These are phyloP conservation scores for Urocynchramus pylzowi DNA, from an alignment of 2,113 vertebrate genomes.

Conservation along the genomic window DNA sequence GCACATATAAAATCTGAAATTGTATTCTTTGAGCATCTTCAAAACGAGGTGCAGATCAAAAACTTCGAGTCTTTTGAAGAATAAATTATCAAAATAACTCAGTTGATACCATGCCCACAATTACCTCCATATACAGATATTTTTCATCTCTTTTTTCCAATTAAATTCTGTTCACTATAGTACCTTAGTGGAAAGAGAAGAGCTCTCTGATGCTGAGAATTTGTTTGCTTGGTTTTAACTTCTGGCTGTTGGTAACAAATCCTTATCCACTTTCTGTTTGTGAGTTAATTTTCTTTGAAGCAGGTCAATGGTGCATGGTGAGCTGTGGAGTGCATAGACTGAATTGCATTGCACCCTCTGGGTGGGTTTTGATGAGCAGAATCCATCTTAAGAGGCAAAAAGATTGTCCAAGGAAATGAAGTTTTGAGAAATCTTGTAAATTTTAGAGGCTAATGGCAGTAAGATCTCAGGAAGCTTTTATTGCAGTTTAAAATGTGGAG, in stretches of 20 bases:
- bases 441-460: not conserved
- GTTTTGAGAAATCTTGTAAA: not conserved
- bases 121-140: not conserved
- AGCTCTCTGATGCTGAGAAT: not conserved
- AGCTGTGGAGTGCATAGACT: not conserved
- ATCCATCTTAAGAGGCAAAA: not conserved
- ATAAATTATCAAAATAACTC: not conserved
- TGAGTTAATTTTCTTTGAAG: not conserved
- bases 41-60: not conserved
- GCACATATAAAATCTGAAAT: not conserved
- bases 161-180: not conserved
- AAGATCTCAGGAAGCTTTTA: not conserved
- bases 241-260: not conserved
- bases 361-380: not conserved
- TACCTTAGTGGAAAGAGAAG: not conserved
- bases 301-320: rapidly evolving
- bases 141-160: not conserved
- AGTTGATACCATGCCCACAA: not conserved
- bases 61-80: not conserved
- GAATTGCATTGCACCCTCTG: not conserved
- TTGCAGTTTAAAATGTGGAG: not conserved
- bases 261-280: not conserved
- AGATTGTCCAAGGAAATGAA: not conserved
- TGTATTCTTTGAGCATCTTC: not conserved
- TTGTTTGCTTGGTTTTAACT: not conserved